Conservation (phyloP, 64 coral and sea anemone genomes). For the Anthopleura sola region DNA sequence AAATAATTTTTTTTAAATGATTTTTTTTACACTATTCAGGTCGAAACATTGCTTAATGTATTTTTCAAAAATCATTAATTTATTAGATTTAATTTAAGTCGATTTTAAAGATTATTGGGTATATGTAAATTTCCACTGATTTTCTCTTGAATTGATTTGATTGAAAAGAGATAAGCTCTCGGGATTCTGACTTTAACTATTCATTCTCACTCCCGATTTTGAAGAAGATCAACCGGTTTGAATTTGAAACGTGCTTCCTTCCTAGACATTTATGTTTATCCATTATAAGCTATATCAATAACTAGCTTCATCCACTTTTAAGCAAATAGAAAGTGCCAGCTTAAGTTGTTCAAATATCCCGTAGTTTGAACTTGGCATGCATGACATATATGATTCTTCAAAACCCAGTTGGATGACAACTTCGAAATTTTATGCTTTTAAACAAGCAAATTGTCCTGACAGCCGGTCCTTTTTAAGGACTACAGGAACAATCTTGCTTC, state of each 20-base stretch:
- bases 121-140: too few species aligned
- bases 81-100: too few species aligned
- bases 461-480: not conserved
- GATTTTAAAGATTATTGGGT: too few species aligned
- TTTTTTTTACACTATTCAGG: too few species aligned
- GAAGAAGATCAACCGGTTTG: not conserved
- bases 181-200: too few species aligned
- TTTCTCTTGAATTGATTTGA: too few species aligned
- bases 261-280: not conserved
- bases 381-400: not conserved
- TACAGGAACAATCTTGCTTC: not conserved
- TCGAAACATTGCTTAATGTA: too few species aligned
- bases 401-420: not conserved
- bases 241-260: constrained; percentile 11
- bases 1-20: too few species aligned
- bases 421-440: not conserved
- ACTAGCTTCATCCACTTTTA: not conserved
- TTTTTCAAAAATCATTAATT: too few species aligned
- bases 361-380: not conserved
- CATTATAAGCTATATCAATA: not conserved
- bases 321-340: not conserved
- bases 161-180: too few species aligned
- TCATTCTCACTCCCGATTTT: not conserved
- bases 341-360: not conserved
- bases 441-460: not conserved